Evolutionary conservation across 2,888 invertebrate species (phyloP), one percentile per base, ranked within the genome.

Genomic region (Lepetodrilus schrolli): DNA sequence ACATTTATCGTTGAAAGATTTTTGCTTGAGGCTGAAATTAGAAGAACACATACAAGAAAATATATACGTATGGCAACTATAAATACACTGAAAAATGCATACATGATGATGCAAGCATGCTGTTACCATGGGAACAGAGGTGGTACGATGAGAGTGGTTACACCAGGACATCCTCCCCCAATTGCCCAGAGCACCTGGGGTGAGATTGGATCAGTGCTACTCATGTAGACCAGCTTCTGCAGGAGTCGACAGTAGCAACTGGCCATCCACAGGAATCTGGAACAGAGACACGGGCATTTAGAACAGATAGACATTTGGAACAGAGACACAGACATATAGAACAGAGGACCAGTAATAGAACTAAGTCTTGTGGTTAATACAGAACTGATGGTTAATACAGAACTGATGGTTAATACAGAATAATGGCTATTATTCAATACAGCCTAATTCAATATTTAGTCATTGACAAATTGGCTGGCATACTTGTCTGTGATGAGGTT

Each of bases 161-260:
- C 80, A 37, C 86, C 82, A n/a, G 84, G 82, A 80, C 89, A 90
- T 1, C 90, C 90, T 38, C 87, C 88, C 0, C 89, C 89, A 36
- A 90, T 78, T 3, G 88, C 85, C 86, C 87, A 90, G 80, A 90
- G 80, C 58, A 87, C 86, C 76, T 90, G 89, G 17, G 87, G 78
- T 10, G 86, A 86, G 7, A 85, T 72, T 17, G 87, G 87, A 73
- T 87, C 84, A 13, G 77, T 77, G 66, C 84, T 81, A 58, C 86
- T 88, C 47, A 86, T 71, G 76, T 89, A 90, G 20, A 83, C 82
- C 73, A 90, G 80, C 20, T 79, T 77, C 71, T 83, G 74, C 37
- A 90, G 78, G 72, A 84, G 78, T 20, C 87, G 84, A 70, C 88
- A 84, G 78, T 87, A 83, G 72, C 87, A 84, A 74, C 89, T 88